Conservation (phyloP, 2,113 vertebrate genomes). For the Panthera uncia region DNA sequence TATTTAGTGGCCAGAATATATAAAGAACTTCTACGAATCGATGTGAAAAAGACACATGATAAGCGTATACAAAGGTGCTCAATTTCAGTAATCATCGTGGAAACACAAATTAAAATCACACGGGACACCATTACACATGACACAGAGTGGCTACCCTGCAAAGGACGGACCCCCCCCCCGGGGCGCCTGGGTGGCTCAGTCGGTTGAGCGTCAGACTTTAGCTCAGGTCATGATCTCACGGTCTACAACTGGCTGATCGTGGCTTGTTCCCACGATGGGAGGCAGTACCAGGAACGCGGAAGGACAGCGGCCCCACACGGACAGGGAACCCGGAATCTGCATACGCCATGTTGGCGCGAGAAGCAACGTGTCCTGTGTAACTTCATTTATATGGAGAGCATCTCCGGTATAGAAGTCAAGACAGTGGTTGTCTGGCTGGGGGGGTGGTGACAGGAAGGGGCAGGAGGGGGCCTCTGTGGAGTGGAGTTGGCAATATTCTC, state of each 20-base stretch:
- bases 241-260: too few species aligned
- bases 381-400: rapidly evolving
- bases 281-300: rapidly evolving
- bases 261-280: background rate
- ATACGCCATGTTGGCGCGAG: rapidly evolving
- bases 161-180: background rate
- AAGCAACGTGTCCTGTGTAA: rapidly evolving
- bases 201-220: too few species aligned
- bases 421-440: background rate
- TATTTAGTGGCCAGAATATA: background rate
- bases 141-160: rapidly evolving
- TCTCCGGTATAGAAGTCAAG: background rate
- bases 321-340: too few species aligned
- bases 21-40: background rate
- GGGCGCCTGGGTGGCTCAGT: too few species aligned
- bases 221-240: too few species aligned
- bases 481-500: background rate
- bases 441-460: background rate
- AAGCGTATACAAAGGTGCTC: background rate
- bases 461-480: background rate
- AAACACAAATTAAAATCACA: background rate
- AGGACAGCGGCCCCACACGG: rapidly evolving
- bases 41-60: background rate
- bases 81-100: background rate
- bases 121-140: rapidly evolving